Evolutionary conservation across 2,113 vertebrate species (phyloP), one percentile per base, ranked within the genome.

Genomic region (Neotoma lepida): DNA sequence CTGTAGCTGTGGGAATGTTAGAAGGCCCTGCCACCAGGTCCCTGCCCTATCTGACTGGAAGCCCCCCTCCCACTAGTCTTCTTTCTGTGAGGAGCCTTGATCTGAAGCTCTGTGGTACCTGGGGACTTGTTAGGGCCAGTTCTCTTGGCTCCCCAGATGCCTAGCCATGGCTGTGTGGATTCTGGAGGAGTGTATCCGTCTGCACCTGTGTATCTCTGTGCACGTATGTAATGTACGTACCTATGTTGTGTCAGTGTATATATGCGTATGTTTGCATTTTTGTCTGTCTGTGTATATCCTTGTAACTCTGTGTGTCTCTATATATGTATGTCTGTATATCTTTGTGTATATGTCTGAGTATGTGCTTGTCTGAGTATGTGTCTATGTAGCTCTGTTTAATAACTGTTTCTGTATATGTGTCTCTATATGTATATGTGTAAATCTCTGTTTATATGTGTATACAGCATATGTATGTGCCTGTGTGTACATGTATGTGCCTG

Each of bases 391-490:
- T 63, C 4, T 89, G 24, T 81, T 9, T 87, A 54, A 18, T 51
- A 35, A 39, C 54, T 58, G 14, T 51, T 26, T 73, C 2, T 49
- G 1, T 61, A 3, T 28, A 4, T 76, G 26, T n/a, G 0, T 86
- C 4, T 66, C 0, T 41, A 3, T 41, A 24, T 58, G 17, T n/a
- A 5, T 18, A 8, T 44, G 24, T 26, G 3, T 2, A 2, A 15
- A 24, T 39, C 0, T 76, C 2, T 39, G 3, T 71, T 0, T 64
- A 2, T 63, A 15, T 46, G 4, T 58, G 1, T 22, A 2, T 46
- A 9, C 14, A 63, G 1, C 6, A 4, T 10, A 1, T 20, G 35
- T 51, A 14, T 24, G 10, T 63, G 33, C n/a, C 0, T 76, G 4
- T 30, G 5, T 39, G 13, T 68, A 18, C 14, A 26, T 71, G 6